Evolutionary conservation across 2,888 invertebrate species (phyloP).

Genomic region (Aplocera efformata): DNA sequence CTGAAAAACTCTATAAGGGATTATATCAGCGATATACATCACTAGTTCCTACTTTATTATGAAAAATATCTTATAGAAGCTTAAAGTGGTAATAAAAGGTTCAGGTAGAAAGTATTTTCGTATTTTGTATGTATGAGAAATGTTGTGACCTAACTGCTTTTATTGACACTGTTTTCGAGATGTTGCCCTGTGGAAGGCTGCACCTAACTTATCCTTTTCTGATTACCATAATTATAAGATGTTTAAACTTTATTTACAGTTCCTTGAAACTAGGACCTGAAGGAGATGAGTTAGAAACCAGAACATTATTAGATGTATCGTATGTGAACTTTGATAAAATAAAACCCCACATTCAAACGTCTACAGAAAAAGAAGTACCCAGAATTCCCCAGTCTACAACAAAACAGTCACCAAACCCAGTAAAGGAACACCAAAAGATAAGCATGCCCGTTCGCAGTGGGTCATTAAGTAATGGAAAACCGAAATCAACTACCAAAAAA

Average conservation of each 20-base stretch:
- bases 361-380: constrained; percentile 41
- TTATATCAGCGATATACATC: no score
- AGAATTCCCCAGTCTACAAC: constrained; percentile 31
- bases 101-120: no score
- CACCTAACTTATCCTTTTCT: no score
- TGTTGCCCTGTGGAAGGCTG: no score
- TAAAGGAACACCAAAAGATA: constrained; percentile 29
- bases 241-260: constrained; percentile 40
- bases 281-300: constrained; percentile 50
- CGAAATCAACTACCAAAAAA: constrained; percentile 33
- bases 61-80: no score
- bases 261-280: constrained; percentile 48
- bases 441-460: constrained; percentile 13
- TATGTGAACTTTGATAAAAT: constrained; percentile 72
- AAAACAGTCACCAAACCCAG: constrained; percentile 31
- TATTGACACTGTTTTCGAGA: no score
- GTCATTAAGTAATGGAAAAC: constrained; percentile 35
- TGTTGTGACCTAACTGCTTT: no score
- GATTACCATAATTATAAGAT: no score
- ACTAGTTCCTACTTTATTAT: no score
- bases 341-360: constrained; percentile 52
- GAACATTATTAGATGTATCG: constrained; percentile 46
- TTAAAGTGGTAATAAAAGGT: no score
- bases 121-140: no score
- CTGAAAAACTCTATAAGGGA: no score